These are phyloP conservation scores for Ruditapes philippinarum DNA, from an alignment of 1,140 invertebrate species.

Conservation along the genomic window DNA sequence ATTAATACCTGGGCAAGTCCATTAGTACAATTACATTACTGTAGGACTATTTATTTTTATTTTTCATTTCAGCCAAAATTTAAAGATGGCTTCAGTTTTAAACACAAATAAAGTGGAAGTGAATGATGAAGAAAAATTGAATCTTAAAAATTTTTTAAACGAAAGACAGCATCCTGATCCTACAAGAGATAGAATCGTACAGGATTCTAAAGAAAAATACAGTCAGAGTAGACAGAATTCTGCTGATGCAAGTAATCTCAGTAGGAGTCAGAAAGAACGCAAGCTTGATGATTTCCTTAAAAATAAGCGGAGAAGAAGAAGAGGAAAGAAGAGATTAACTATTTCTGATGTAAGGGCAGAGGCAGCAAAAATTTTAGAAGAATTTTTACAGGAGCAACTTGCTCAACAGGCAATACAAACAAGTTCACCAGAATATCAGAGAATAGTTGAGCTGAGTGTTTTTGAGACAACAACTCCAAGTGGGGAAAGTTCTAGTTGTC, in stretches of 20 bases:
- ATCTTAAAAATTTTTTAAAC: slow-evolving; percentile 9
- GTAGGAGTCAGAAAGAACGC: slow-evolving; percentile 23
- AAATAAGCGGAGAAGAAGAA: neutral
- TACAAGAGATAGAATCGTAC: slow-evolving; percentile 14
- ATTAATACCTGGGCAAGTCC: too few species aligned
- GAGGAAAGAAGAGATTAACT: slow-evolving; percentile 24
- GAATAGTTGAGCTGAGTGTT: slow-evolving; percentile 47
- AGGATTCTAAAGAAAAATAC: slow-evolving; percentile 41
- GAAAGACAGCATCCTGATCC: neutral
- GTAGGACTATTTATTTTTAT: too few species aligned
- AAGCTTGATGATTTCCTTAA: slow-evolving; percentile 47
- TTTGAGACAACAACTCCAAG: slow-evolving; percentile 49
- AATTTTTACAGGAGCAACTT: slow-evolving; percentile 61
- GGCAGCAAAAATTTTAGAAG: slow-evolving; percentile 58
- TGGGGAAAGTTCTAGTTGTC: slow-evolving; percentile 22
- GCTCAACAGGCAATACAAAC: slow-evolving; percentile 23
- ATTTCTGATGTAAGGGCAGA: slow-evolving; percentile 18
- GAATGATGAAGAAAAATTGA: neutral
- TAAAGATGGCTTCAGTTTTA: neutral
- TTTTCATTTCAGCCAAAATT: too few species aligned
- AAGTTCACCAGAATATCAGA: slow-evolving; percentile 51
- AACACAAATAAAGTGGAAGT: neutral
- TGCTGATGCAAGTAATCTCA: slow-evolving; percentile 21
- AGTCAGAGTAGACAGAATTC: neutral
- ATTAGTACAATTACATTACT: too few species aligned